A percentile compares a stretch with the other conserved stretches of the same genome.
phyloP scores from a whole-genome alignment of 2,888 invertebrate species.

The Elegia similella region DNA sequence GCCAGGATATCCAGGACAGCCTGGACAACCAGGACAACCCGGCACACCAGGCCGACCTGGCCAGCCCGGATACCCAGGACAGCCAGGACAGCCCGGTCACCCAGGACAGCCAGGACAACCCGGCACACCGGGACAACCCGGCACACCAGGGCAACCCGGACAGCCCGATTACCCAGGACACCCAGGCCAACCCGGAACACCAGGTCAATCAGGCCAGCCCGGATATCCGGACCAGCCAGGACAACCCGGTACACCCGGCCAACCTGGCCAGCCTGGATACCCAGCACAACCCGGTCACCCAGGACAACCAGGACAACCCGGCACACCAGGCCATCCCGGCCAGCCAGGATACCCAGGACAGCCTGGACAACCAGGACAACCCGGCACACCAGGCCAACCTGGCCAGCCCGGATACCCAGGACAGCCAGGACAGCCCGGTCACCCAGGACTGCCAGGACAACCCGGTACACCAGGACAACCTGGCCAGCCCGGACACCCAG shows the following conservation, averaged over 20 bases:
- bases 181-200: constrained; percentile 26
- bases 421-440: constrained; percentile 31
- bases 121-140: constrained; percentile 32
- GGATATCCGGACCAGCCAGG: constrained; percentile 35
- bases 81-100: constrained; percentile 43
- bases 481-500: constrained; percentile 17
- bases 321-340: constrained; percentile 32
- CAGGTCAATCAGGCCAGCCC: constrained; percentile 34
- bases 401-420: constrained; percentile 28
- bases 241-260: constrained; percentile 25
- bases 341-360: constrained; percentile 19
- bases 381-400: constrained; percentile 38
- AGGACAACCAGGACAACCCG: constrained; percentile 47
- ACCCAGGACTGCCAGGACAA: constrained; percentile 15
- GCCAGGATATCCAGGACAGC: constrained; percentile 29
- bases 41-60: constrained; percentile 27
- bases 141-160: constrained; percentile 26
- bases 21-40: constrained; percentile 41
- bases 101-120: constrained; percentile 69
- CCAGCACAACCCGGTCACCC: constrained; percentile 40
- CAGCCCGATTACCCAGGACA: constrained; percentile 31
- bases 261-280: constrained; percentile 27
- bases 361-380: constrained; percentile 41
- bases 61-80: constrained; percentile 28
- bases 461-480: constrained; percentile 32